Evolutionary conservation across 2,797 vertebrate species (phyloP), one percentile per base, ranked within the genome.

Genomic region (Ceryle rudis): DNA sequence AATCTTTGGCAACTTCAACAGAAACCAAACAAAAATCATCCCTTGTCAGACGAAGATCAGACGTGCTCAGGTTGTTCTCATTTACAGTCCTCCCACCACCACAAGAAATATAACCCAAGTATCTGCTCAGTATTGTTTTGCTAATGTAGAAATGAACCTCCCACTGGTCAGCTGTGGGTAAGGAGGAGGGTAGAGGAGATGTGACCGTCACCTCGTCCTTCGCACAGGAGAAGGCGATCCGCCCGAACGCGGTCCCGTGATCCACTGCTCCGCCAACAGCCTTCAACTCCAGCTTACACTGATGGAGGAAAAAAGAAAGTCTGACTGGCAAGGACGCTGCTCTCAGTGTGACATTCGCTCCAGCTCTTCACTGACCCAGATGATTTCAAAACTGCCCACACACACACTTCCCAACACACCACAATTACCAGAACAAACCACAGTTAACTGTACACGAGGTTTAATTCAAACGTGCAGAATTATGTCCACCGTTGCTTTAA

Each of bases 171-270:
- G 51, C 33, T 31, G 35, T 14, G 17, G 62, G 35, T 11, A 4
- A 62, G 1, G 33, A 6, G 25, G 80, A 3, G 14, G 7, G 3
- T 11, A 49, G 57, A 18, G 67, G 54, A 20, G 47, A 49, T 1
- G 41, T 15, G n/a, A 28, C 88, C 6, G 2, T 21, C 88, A 99
- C 99, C 98, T 99, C 98, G n/a, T 99, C 98, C 64, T 98, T 97
- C 21, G 99, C 98, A 65, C 99, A 99, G 93, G 99, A 99, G 97
- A 99, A 99, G 14, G 99, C 99, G 25, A 99, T 99, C 89, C 99
- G 98, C 9, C 99, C 99, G 94, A 99, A 99, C 0, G 99, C 99
- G 20, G 99, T 98, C 44, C 98, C 99, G 13, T 99, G 99, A 90
- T 99, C 98, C 74, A 99, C 98, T 0, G 92, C n/a, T 60, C 97